Evolutionary conservation across 1,140 invertebrate species (phyloP).

Genomic region (Danaus plexippus): DNA sequence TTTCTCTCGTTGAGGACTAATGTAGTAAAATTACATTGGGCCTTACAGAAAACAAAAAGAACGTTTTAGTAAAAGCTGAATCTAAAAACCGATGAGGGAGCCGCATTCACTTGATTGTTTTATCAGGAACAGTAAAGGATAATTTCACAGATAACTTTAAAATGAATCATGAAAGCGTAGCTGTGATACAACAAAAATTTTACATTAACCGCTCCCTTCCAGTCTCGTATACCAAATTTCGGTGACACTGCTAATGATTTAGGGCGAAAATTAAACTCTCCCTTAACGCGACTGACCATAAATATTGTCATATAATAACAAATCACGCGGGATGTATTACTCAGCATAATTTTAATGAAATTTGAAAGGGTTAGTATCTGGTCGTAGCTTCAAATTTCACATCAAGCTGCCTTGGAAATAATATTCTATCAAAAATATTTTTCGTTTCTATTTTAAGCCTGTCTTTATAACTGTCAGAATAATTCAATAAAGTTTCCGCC

Average conservation of each 20-base stretch:
- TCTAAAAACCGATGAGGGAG: constrained; percentile 17
- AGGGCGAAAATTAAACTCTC: constrained; percentile 34
- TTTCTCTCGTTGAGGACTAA: no score
- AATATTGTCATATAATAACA: constrained; percentile 19
- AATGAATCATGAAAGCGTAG: constrained; percentile 40
- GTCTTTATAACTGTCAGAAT: no score
- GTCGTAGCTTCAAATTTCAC: no score
- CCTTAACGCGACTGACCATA: constrained; percentile 22
- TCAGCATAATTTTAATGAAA: constrained; percentile 1
- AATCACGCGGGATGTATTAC: constrained; percentile 11
- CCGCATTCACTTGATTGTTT: constrained; percentile 26
- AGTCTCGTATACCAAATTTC: constrained; percentile 31
- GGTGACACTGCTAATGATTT: constrained; percentile 45
- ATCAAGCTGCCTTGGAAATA: no score
- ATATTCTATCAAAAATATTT: no score
- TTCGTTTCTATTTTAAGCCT: no score
- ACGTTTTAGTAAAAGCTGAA: no score
- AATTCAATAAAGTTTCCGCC: no score
- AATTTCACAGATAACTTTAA: constrained; percentile 33
- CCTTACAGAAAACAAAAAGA: no score
- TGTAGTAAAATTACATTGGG: no score
- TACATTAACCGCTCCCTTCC: constrained; percentile 27
- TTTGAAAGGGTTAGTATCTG: no score
- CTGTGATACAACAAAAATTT: constrained; percentile 35
- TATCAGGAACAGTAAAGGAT: constrained; percentile 25